Percentiles rank a stretch among this genome's conserved stretches.
Conservation (phyloP, 2,888 invertebrate genomes). For the Agrypnus murinus region DNA sequence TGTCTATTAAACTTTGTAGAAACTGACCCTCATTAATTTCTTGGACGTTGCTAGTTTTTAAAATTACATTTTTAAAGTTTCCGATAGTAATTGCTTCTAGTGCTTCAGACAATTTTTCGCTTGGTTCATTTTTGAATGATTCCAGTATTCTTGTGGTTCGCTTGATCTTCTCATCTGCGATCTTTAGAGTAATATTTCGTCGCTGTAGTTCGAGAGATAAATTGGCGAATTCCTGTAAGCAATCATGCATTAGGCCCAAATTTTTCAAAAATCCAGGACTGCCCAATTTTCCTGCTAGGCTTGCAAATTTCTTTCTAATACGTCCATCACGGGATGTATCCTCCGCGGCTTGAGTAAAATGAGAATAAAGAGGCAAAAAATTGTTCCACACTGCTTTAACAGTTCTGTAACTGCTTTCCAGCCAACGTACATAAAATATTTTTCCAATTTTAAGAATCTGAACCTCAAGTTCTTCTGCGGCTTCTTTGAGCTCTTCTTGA, state of each 20-base stretch:
- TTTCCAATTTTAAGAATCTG: constrained; percentile 48
- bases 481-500: constrained; percentile 33
- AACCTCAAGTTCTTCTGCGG: constrained; percentile 35
- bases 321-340: constrained; percentile 17
- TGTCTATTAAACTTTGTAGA: constrained; percentile 15
- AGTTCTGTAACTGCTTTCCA: constrained; percentile 41
- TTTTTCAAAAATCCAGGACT: constrained; percentile 23
- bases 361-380: constrained; percentile 20
- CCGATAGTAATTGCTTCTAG: neutral
- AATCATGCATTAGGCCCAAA: constrained; percentile 14
- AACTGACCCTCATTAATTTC: constrained; percentile 1
- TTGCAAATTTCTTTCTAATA: constrained; percentile 20
- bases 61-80: neutral
- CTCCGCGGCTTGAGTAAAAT: constrained; percentile 39
- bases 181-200: constrained; percentile 4
- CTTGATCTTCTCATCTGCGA: constrained; percentile 10
- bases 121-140: constrained; percentile 12
- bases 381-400: constrained; percentile 28
- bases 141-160: constrained; percentile 8
- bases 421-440: constrained; percentile 47
- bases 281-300: constrained; percentile 46
- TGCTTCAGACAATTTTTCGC: neutral
- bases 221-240: constrained; percentile 34
- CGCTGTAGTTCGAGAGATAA: constrained; percentile 18
- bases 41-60: neutral